These are phyloP conservation scores for Philaethria dido DNA, from an alignment of 2,888 invertebrate genomes.

Conservation along the genomic window DNA sequence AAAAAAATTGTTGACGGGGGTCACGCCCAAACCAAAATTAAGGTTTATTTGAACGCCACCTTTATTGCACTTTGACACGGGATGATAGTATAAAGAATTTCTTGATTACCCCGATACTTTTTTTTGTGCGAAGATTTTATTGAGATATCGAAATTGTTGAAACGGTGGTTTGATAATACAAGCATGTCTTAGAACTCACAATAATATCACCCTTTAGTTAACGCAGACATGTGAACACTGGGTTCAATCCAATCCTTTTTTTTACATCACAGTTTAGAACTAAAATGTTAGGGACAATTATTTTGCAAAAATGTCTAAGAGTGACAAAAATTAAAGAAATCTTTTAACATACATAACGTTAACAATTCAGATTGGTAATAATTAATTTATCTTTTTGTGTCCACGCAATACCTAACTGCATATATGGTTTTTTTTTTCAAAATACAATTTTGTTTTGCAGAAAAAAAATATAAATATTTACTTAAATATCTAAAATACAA, in stretches of 20 bases:
- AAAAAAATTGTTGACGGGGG: constrained; percentile 78
- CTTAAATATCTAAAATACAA: not conserved
- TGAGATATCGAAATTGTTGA: constrained; percentile 72
- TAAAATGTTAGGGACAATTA: not conserved
- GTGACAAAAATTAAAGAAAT: constrained; percentile 9
- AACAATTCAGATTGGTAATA: not conserved
- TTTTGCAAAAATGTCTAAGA: constrained; percentile 10
- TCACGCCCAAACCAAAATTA: constrained; percentile 80
- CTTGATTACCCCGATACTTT: constrained; percentile 73
- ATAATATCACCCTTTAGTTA: constrained; percentile 65
- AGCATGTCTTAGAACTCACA: constrained; percentile 60
- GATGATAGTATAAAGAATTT: constrained; percentile 64
- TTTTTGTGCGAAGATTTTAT: constrained; percentile 69
- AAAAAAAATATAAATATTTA: not conserved
- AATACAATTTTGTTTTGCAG: not conserved
- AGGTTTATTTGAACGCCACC: constrained; percentile 75
- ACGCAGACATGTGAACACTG: constrained; percentile 67
- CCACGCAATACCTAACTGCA: not conserved
- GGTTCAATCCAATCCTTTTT: constrained; percentile 56
- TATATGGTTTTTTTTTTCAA: not conserved
- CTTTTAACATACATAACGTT: not conserved
- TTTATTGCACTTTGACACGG: constrained; percentile 81
- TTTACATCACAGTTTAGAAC: constrained; percentile 18
- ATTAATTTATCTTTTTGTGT: not conserved
- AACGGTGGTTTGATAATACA: constrained; percentile 76